A percentile compares a stretch with the other conserved stretches of the same genome.
phyloP scores from a whole-genome alignment of 2,113 vertebrate genomes.

The Chelonoidis abingdonii region DNA sequence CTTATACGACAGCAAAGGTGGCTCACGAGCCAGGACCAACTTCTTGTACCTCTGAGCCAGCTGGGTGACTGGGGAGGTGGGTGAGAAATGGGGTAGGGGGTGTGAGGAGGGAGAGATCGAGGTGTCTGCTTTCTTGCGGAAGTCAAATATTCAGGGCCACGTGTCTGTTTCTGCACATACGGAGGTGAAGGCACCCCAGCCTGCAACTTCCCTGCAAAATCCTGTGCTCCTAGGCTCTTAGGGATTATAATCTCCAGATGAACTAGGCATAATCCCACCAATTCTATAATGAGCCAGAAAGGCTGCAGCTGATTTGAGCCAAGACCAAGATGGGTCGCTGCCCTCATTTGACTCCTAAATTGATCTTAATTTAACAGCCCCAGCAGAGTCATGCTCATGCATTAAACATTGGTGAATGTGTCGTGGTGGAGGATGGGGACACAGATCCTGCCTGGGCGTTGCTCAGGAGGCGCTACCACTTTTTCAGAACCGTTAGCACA shows the following conservation, averaged over 20 bases:
- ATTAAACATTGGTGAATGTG: background rate
- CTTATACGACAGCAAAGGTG: background rate
- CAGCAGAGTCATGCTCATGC: background rate
- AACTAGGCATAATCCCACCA: accelerated
- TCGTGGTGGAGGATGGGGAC: background rate
- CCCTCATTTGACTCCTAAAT: background rate
- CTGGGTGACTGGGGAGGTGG: accelerated
- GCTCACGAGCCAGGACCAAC: background rate
- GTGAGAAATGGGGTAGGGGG: accelerated
- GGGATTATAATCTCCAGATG: background rate
- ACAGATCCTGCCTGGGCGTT: background rate
- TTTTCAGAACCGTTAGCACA: accelerated
- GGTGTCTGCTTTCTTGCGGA: background rate
- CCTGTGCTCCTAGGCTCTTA: accelerated
- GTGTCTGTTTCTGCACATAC: no score
- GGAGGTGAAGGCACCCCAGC: accelerated
- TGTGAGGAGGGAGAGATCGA: background rate
- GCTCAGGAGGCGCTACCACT: background rate
- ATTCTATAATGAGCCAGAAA: background rate
- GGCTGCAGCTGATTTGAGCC: background rate
- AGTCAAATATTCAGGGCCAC: background rate
- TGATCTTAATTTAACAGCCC: background rate
- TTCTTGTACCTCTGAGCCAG: background rate
- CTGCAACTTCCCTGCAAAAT: accelerated
- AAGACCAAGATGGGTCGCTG: background rate